These are phyloP conservation scores for Sardinella longiceps DNA, from an alignment of 2,797 vertebrate genomes.

Conservation along the genomic window DNA sequence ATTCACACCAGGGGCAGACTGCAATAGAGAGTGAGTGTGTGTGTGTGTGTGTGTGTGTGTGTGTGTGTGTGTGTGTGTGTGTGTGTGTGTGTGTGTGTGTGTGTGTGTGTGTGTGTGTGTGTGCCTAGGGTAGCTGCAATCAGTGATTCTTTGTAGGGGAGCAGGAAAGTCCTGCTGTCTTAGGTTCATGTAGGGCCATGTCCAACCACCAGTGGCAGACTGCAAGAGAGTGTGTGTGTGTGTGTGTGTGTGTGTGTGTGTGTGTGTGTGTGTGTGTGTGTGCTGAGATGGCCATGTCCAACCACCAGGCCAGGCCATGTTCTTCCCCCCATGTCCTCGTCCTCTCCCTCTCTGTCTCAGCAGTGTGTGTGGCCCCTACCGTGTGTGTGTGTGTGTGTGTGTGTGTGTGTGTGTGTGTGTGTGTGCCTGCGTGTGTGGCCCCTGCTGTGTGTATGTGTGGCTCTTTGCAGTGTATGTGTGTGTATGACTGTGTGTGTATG, in stretches of 20 bases:
- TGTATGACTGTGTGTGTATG: constrained; percentile 1
- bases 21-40: background rate
- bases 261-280: too few relatives aligned
- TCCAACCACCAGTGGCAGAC: background rate
- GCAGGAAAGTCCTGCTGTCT: background rate
- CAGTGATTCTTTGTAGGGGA: background rate
- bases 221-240: too few relatives aligned
- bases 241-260: too few relatives aligned
- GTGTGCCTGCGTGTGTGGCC: too few relatives aligned
- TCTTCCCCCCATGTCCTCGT: background rate
- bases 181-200: background rate
- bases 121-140: background rate
- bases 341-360: background rate
- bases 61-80: background rate
- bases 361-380: background rate
- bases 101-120: constrained; percentile 6
- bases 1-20: background rate
- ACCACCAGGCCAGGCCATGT: background rate
- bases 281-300: constrained; percentile 1
- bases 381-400: background rate
- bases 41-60: background rate
- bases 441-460: background rate
- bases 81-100: background rate
- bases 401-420: too few relatives aligned
- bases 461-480: too few relatives aligned